Percentiles rank a stretch among this genome's conserved stretches.
Evolutionary conservation across 2,888 invertebrate species (phyloP).

Genomic region (Trissoscelio sp.): DNA sequence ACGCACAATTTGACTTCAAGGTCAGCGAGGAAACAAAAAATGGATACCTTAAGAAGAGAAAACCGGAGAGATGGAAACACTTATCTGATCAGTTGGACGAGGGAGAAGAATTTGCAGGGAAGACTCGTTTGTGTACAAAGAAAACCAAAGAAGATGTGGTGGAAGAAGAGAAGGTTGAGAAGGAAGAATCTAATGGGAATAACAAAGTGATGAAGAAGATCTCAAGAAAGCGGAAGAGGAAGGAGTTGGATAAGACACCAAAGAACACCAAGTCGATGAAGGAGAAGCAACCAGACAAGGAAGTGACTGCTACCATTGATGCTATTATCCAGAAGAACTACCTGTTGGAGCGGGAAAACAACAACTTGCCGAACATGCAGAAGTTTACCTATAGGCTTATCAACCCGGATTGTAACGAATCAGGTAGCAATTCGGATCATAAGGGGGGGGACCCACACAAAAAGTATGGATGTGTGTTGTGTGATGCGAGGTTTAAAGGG

Average conservation of each 20-base stretch:
- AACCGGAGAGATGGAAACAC: conserved; percentile 64
- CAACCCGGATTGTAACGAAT: conserved; percentile 34
- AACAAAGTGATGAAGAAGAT: too few relatives aligned
- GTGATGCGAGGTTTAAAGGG: conserved; percentile 80
- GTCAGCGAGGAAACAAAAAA: conserved; percentile 13
- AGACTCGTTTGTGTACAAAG: neutral
- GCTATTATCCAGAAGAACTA: conserved; percentile 78
- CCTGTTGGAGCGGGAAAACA: conserved; percentile 77
- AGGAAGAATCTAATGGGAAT: too few relatives aligned
- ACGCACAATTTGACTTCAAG: conserved; percentile 62
- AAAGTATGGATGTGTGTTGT: conserved; percentile 79
- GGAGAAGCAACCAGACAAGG: conserved; percentile 43
- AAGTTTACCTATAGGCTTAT: conserved; percentile 46
- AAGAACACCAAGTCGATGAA: conserved; percentile 14
- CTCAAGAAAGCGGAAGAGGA: conserved; percentile 14
- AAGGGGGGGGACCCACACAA: conserved; percentile 69
- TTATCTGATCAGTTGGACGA: conserved; percentile 35
- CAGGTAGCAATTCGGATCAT: conserved; percentile 19
- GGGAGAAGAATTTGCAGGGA: conserved; percentile 27
- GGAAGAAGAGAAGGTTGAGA: neutral
- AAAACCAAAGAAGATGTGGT: conserved; percentile 25
- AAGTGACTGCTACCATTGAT: conserved; percentile 75
- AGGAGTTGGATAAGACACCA: neutral
- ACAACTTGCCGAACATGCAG: conserved; percentile 72
- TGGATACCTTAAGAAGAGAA: conserved; percentile 51